Evolutionary conservation across 2,113 vertebrate species (phyloP).

Genomic region (Rhabdornis inornatus): DNA sequence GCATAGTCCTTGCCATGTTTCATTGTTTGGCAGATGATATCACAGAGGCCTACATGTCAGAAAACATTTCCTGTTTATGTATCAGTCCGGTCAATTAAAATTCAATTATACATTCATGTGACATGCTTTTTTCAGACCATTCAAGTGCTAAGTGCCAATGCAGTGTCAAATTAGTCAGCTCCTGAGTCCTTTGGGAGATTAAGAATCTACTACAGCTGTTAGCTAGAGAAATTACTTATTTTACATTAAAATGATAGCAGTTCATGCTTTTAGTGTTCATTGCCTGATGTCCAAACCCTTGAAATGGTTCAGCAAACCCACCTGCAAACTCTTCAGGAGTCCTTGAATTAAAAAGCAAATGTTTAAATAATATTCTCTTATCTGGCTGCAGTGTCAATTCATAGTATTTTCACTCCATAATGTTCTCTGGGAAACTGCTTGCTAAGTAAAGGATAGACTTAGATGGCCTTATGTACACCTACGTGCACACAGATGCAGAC

Average conservation of each 20-base stretch:
- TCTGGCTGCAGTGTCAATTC: neutral
- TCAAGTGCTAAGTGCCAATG: neutral
- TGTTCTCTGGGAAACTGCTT: neutral
- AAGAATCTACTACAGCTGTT: constrained; percentile 13
- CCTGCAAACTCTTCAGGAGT: neutral
- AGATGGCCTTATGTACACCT: neutral
- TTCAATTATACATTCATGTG: neutral
- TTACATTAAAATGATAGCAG: neutral
- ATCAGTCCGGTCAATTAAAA: neutral
- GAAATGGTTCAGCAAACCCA: neutral
- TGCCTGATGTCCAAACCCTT: neutral
- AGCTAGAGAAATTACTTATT: neutral
- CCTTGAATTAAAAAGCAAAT: neutral
- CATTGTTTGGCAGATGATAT: constrained; percentile 14
- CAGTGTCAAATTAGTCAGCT: neutral
- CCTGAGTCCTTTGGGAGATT: neutral
- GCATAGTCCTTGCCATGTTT: neutral
- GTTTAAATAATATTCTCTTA: neutral
- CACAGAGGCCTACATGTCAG: neutral
- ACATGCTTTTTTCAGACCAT: neutral
- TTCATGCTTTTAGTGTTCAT: neutral
- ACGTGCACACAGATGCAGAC: neutral
- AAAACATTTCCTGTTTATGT: constrained; percentile 44
- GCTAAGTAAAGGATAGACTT: neutral
- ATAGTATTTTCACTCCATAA: neutral